A percentile compares a stretch with the other conserved stretches of the same genome.
phyloP scores from a whole-genome alignment of 2,888 invertebrate genomes.

The Rhagium mordax region DNA sequence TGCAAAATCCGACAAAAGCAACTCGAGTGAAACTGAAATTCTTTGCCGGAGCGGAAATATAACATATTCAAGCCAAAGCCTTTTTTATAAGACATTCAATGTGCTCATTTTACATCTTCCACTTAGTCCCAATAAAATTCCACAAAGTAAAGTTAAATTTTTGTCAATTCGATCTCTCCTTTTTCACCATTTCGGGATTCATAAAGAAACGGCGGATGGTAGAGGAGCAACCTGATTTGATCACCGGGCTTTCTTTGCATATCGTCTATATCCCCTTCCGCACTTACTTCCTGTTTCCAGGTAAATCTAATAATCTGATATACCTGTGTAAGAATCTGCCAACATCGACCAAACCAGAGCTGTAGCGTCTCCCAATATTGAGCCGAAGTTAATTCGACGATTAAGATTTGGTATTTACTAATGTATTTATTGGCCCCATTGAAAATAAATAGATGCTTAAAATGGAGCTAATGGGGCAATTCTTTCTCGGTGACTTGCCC shows the following conservation, averaged over 20 bases:
- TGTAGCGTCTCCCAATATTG: background rate
- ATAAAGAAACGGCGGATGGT: constrained; percentile 36
- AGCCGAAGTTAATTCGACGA: background rate
- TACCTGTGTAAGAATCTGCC: constrained; percentile 50
- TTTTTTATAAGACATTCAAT: constrained; percentile 24
- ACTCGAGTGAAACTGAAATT: background rate
- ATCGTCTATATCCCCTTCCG: constrained; percentile 51
- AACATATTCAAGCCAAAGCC: background rate
- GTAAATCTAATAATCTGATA: constrained; percentile 51
- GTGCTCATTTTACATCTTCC: constrained; percentile 31
- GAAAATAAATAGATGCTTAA: no score
- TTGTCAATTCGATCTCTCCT: constrained; percentile 44
- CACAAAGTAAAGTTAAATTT: constrained; percentile 44
- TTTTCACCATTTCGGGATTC: constrained; percentile 42
- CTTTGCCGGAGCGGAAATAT: background rate
- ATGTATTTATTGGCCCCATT: no score
- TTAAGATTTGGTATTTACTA: no score
- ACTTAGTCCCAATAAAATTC: constrained; percentile 33
- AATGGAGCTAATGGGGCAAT: no score
- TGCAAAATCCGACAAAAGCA: no score
- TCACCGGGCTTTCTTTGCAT: constrained; percentile 53
- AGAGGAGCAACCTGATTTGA: constrained; percentile 49
- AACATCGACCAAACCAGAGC: background rate
- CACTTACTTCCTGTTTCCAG: constrained; percentile 54
- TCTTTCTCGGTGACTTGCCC: no score